phyloP scores from a whole-genome alignment of 2,113 vertebrate genomes.

The Paramormyrops kingsleyae region DNA sequence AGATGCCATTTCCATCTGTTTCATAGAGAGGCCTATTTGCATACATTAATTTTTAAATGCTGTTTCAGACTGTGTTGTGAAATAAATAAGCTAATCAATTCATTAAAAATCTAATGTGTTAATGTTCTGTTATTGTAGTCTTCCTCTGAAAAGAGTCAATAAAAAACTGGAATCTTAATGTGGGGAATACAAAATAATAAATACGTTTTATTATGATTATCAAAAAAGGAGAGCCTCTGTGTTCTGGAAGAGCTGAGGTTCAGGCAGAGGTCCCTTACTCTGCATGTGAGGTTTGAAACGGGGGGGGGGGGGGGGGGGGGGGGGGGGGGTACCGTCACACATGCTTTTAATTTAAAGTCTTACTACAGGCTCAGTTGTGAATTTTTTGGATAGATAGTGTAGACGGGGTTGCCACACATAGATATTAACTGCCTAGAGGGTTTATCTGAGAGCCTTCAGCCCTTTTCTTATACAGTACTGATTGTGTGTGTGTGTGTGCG shows the following conservation, averaged over 20 bases:
- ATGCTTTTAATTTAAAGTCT: not conserved
- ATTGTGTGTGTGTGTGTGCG: not conserved
- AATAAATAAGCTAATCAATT: not conserved
- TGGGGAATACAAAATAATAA: not conserved
- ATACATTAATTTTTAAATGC: not conserved
- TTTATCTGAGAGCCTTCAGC: not conserved
- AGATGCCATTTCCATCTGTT: not conserved
- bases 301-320: too few species aligned
- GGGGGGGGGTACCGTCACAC: not conserved
- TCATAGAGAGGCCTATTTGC: not conserved
- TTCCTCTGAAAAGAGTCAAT: not conserved
- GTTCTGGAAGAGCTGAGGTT: not conserved
- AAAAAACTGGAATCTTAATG: not conserved
- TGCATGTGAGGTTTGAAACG: not conserved
- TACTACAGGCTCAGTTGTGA: not conserved
- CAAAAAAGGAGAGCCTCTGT: not conserved
- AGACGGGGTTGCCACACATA: not conserved
- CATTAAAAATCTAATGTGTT: not conserved
- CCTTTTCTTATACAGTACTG: not conserved
- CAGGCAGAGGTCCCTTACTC: not conserved
- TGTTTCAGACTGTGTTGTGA: not conserved
- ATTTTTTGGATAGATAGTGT: not conserved
- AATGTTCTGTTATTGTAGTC: not conserved
- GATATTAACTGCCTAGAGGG: not conserved
- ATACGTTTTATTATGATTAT: not conserved